phyloP scores from a whole-genome alignment of 2,113 vertebrate species.

The Amphiprion ocellaris region DNA sequence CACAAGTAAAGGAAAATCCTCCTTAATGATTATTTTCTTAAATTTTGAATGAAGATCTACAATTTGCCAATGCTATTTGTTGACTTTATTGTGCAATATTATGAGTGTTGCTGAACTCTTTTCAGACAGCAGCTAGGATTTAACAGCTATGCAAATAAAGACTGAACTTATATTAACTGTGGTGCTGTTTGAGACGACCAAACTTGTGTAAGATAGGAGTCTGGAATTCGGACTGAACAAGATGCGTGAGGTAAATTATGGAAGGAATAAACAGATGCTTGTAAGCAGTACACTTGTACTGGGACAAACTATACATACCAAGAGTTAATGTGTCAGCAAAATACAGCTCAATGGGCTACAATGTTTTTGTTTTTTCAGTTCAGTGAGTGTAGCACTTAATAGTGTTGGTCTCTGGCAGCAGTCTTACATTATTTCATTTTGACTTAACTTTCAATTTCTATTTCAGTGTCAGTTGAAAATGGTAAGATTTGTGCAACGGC shows the following conservation, averaged over 20 bases:
- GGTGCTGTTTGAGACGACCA: neutral
- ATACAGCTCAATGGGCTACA: too few relatives aligned
- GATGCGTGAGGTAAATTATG: conserved; percentile 1
- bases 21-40: conserved; percentile 2
- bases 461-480: too few relatives aligned
- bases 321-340: too few relatives aligned
- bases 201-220: neutral
- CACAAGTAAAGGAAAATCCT: neutral
- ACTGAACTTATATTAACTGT: neutral
- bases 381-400: too few relatives aligned
- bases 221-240: neutral
- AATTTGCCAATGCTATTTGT: conserved; percentile 15
- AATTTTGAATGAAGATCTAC: neutral
- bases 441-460: too few relatives aligned
- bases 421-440: too few relatives aligned
- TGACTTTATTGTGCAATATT: neutral
- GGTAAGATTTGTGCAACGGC: too few relatives aligned
- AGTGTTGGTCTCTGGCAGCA: too few relatives aligned
- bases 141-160: conserved; percentile 21
- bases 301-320: neutral
- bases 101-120: neutral
- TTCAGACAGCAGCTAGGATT: neutral
- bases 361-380: too few relatives aligned
- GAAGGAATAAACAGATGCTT: neutral
- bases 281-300: neutral